These are phyloP conservation scores for Pelvicachromis taeniatus DNA, from an alignment of 2,113 vertebrate species.

Conservation along the genomic window DNA sequence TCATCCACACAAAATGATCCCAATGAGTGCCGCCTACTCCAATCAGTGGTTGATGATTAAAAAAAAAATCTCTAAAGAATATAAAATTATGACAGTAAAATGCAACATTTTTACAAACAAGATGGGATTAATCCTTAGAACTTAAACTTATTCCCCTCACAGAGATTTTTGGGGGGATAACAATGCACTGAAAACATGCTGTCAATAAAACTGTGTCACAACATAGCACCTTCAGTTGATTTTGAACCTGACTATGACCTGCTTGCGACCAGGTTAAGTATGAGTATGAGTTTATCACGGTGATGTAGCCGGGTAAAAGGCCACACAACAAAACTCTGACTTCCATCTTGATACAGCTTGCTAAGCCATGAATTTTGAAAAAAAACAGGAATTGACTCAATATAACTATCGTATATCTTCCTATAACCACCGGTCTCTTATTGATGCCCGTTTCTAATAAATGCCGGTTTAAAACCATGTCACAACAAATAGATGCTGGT, in stretches of 20 bases:
- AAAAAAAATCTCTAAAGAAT: not conserved
- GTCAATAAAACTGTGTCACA: rapidly evolving
- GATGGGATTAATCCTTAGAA: not conserved
- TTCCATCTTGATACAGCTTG: not conserved
- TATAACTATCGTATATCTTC: too few relatives aligned
- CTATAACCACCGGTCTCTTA: too few relatives aligned
- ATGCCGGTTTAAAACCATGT: too few relatives aligned
- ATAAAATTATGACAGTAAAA: not conserved
- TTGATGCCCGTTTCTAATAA: too few relatives aligned
- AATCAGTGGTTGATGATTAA: not conserved
- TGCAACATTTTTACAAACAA: not conserved
- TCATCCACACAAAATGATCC: not conserved
- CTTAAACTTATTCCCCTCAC: not conserved
- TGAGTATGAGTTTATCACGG: not conserved
- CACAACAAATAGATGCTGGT: too few relatives aligned
- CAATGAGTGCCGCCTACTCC: not conserved
- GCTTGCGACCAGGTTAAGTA: not conserved
- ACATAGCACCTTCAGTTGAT: not conserved
- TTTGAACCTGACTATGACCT: not conserved
- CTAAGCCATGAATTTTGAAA: not conserved
- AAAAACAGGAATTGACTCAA: not conserved
- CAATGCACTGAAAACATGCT: not conserved
- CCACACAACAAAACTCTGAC: not conserved
- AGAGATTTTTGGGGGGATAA: rapidly evolving
- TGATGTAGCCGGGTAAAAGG: not conserved